A percentile compares a stretch with the other conserved stretches of the same genome.
phyloP scores from a whole-genome alignment of 1,140 invertebrate species.

The Penaeus chinensis region DNA sequence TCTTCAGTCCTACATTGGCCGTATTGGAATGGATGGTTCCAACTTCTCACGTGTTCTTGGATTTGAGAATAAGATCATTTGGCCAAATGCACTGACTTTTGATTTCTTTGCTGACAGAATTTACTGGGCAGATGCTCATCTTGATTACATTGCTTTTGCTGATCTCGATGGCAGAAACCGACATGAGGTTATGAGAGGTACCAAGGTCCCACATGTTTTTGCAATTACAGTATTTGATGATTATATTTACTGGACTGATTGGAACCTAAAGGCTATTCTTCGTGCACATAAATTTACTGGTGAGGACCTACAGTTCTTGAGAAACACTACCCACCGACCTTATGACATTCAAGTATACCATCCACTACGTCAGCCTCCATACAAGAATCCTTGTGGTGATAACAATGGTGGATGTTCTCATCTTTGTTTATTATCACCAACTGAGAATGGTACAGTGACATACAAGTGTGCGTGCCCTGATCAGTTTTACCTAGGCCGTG shows the following conservation, averaged over 20 bases:
- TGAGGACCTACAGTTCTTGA: conserved; percentile 78
- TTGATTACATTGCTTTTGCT: conserved; percentile 95
- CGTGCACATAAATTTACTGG: conserved; percentile 90
- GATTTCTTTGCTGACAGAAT: conserved; percentile 95
- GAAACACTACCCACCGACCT: conserved; percentile 94
- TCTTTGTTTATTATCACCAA: conserved; percentile 89
- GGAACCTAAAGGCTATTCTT: conserved; percentile 85
- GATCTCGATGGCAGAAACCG: conserved; percentile 90
- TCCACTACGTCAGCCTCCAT: conserved; percentile 84
- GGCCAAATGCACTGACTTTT: conserved; percentile 97
- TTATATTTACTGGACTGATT: conserved; percentile 97
- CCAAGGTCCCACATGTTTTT: conserved; percentile 91
- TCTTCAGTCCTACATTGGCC: conserved; percentile 92
- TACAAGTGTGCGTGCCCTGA: conserved; percentile 94
- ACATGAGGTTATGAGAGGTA: conserved; percentile 83
- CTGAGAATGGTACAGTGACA: conserved; percentile 73
- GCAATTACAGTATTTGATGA: conserved; percentile 95
- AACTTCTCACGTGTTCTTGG: conserved; percentile 90
- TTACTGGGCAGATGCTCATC: conserved; percentile 98
- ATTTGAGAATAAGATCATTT: conserved; percentile 94
- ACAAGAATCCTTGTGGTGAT: conserved; percentile 88
- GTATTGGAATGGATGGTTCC: conserved; percentile 96
- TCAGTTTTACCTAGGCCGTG: conserved; percentile 83
- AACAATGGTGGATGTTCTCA: conserved; percentile 98
- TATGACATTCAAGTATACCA: conserved; percentile 94